These are phyloP conservation scores for Pangasius mekongensis DNA, from an alignment of 2,797 vertebrate species.

Conservation along the genomic window DNA sequence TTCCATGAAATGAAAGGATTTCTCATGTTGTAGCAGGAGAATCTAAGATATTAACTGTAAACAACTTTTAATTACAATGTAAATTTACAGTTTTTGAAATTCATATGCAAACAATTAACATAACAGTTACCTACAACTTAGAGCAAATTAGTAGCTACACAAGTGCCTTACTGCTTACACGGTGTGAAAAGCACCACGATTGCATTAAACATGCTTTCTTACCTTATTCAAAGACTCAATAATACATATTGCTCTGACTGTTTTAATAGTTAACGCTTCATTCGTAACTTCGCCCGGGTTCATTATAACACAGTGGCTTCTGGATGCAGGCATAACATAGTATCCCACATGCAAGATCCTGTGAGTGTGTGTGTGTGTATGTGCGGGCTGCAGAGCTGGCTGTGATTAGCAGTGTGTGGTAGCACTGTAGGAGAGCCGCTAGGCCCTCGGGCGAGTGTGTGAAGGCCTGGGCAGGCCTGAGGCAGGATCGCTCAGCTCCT, in stretches of 20 bases:
- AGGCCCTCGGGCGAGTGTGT: constrained; percentile 71
- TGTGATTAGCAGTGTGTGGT: constrained; percentile 63
- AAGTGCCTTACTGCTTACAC: background rate
- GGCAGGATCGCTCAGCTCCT: constrained; percentile 73
- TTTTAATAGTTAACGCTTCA: constrained; percentile 67
- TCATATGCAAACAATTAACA: background rate
- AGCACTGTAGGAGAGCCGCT: constrained; percentile 66
- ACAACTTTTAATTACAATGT: background rate
- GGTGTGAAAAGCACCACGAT: constrained; percentile 27
- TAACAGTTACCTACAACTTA: constrained; percentile 27
- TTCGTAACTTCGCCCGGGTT: constrained; percentile 36
- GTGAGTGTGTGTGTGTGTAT: constrained; percentile 11
- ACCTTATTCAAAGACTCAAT: constrained; percentile 74
- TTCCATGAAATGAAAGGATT: background rate
- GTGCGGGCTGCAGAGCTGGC: constrained; percentile 49
- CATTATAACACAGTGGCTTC: constrained; percentile 43
- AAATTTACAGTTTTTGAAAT: background rate
- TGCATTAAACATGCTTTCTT: constrained; percentile 52
- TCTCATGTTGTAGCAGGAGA: background rate
- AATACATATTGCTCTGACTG: constrained; percentile 71
- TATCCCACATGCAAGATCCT: constrained; percentile 6
- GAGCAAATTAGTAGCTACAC: constrained; percentile 43
- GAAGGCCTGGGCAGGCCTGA: constrained; percentile 71
- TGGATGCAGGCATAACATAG: constrained; percentile 33
- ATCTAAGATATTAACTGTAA: background rate